Percentiles rank a stretch among this genome's conserved stretches.
Conservation (phyloP, 2,797 vertebrate species). For the Sciurus carolinensis region DNA sequence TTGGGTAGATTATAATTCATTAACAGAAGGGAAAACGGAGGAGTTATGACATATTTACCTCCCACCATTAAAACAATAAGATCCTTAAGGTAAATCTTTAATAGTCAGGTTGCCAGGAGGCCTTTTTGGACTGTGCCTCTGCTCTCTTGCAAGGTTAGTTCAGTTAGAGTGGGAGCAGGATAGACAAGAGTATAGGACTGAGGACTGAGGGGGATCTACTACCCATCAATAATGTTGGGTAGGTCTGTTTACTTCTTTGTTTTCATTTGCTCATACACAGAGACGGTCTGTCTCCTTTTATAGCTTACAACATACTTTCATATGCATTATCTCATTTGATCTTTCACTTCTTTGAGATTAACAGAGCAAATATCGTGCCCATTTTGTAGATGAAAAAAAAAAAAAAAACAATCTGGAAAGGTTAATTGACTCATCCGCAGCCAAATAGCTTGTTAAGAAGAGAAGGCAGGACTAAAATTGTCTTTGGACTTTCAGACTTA, state of each 20-base stretch:
- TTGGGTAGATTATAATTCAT: slow-evolving; percentile 81
- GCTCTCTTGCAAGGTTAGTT: neutral
- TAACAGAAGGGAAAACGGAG: slow-evolving; percentile 64
- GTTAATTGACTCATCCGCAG: neutral
- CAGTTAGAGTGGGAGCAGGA: neutral
- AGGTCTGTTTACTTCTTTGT: neutral
- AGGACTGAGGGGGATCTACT: neutral
- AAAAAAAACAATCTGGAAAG: neutral
- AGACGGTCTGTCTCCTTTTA: neutral
- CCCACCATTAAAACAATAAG: slow-evolving; percentile 55
- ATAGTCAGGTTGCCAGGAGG: neutral
- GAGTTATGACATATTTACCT: slow-evolving; percentile 63
- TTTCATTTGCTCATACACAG: neutral
- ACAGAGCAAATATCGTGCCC: neutral
- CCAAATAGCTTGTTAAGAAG: slow-evolving; percentile 24
- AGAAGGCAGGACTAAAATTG: neutral
- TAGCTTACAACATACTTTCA: slow-evolving; percentile 48
- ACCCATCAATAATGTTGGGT: neutral
- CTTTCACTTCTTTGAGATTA: neutral
- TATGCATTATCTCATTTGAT: slow-evolving; percentile 14
- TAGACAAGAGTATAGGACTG: neutral
- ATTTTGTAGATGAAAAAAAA: slow-evolving; percentile 17
- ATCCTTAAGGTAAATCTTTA: slow-evolving; percentile 57
- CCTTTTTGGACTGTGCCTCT: neutral
- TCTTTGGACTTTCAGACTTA: slow-evolving; percentile 25